These are phyloP conservation scores for Trichomalopsis sarcophagae DNA, from an alignment of 1,140 invertebrate species.

Conservation along the genomic window DNA sequence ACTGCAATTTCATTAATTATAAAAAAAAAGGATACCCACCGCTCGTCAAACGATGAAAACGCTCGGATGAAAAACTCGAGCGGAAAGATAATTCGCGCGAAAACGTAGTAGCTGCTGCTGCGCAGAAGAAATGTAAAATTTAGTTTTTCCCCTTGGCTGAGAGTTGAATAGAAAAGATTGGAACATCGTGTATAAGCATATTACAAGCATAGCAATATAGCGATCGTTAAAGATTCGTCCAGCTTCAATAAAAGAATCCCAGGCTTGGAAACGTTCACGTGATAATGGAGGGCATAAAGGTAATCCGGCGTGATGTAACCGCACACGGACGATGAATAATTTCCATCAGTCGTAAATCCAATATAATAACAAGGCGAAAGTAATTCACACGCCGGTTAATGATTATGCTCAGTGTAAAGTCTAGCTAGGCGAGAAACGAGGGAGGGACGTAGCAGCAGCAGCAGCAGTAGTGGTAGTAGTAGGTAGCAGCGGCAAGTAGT, in stretches of 20 bases:
- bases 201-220: no score
- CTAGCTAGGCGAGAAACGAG: not conserved
- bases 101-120: not conserved
- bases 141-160: not conserved
- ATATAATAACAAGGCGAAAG: conserved; percentile 39
- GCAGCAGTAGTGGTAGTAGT: not conserved
- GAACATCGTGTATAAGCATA: no score
- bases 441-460: not conserved
- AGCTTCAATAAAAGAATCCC: no score
- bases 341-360: conserved; percentile 19
- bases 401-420: conserved; percentile 46
- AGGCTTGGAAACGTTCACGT: not conserved
- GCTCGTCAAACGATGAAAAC: not conserved
- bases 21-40: not conserved
- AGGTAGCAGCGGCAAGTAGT: conserved; percentile 17
- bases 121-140: not conserved
- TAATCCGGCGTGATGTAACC: not conserved
- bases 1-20: not conserved
- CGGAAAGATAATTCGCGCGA: not conserved
- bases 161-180: not conserved
- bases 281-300: not conserved
- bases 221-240: no score
- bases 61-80: not conserved
- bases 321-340: conserved; percentile 3
- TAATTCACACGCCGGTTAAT: conserved; percentile 37